Percentiles rank a stretch among this genome's conserved stretches.
phyloP scores from a whole-genome alignment of 2,797 vertebrate species.

The Danio aesculapii region DNA sequence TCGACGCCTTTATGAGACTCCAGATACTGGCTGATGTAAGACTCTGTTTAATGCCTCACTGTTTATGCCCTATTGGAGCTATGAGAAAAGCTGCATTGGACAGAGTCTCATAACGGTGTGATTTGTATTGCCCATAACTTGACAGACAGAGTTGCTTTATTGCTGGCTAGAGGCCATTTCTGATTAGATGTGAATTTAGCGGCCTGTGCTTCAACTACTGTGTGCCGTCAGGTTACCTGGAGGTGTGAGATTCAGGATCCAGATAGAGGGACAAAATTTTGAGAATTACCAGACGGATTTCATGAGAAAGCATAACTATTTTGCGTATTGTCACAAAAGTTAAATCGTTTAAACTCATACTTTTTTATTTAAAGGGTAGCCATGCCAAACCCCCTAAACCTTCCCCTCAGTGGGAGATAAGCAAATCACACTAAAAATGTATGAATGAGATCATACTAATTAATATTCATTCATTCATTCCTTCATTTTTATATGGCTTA shows the following conservation, averaged over 20 bases:
- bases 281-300: neutral
- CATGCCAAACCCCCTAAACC: too few relatives aligned
- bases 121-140: constrained; percentile 58
- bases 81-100: constrained; percentile 42
- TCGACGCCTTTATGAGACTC: constrained; percentile 44
- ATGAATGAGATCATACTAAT: too few relatives aligned
- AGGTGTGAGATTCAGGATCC: constrained; percentile 1
- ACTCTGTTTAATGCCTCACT: constrained; percentile 45
- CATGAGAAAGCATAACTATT: too few relatives aligned
- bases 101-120: constrained; percentile 52
- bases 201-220: constrained; percentile 12
- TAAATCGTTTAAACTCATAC: too few relatives aligned
- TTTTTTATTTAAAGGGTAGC: too few relatives aligned
- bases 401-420: too few relatives aligned
- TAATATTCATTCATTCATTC: too few relatives aligned
- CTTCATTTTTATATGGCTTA: too few relatives aligned
- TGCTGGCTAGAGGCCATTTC: constrained; percentile 54
- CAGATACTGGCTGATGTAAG: constrained; percentile 39
- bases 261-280: neutral
- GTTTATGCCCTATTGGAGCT: constrained; percentile 50
- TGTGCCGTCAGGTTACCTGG: constrained; percentile 13
- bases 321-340: too few relatives aligned
- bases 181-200: constrained; percentile 58
- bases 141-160: constrained; percentile 51
- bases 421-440: too few relatives aligned